Evolutionary conservation across 2,888 invertebrate species (phyloP), one percentile per base, ranked within the genome.

Genomic region (Sisyra nigra): DNA sequence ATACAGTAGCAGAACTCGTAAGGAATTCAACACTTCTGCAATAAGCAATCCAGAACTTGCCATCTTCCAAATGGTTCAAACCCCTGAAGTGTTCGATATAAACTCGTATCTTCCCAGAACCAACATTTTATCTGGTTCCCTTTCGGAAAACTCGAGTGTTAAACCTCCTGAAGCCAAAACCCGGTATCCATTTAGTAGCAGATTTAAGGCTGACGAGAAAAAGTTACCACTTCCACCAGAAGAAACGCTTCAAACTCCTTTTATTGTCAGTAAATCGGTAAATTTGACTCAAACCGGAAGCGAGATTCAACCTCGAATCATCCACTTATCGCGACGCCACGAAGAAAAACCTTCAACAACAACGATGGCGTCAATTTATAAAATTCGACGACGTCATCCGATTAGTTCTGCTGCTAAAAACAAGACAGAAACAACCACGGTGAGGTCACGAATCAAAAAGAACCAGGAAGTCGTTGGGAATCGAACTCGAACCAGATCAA

Each of bases 111-210:
- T 40, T 13, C 40, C 40, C 8, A n/a, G 15, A 30, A 15, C 40
- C 2, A 31, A 31, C 14, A 11, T 37, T 11, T 37, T 19, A 9
- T 18, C 17, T 9, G 2, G 3, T 3, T 18, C 10, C n/a, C 10
- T 14, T 14, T 15, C 30, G 3, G 14, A 24, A 6, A 13, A 40
- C 14, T 11, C 15, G 18, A 35, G 24, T 11, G 4, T 13, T 13
- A 29, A 34, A 4, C 18, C 29, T 7, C 9, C 42, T 6, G 35
- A 35, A 10, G 17, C 14, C 19, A 18, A 14, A 24, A 10, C 19
- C 10, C 17, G 53, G 17, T 53, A 56, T 46, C 54, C 51, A 46
- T 48, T 49, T 10, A 55, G 56, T 37, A 57, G 55, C 41, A 48
- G 54, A 40, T 56, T 55, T 42, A 55, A 51, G 45, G 46, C 51